Conservation (phyloP, 2,113 vertebrate genomes). For the Calyptomena viridis region DNA sequence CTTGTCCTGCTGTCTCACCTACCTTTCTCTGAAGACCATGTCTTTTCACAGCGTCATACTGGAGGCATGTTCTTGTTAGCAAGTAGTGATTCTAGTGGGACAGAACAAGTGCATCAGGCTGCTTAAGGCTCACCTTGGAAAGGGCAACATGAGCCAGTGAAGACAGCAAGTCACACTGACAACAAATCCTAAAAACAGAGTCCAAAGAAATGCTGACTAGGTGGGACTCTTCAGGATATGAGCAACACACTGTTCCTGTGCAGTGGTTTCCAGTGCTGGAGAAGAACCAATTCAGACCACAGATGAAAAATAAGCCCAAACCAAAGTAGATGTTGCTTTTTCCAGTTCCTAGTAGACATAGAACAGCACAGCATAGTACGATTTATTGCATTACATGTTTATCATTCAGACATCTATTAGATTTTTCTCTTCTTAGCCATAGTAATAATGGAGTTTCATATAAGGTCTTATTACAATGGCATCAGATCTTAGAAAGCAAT, state of each 20-base stretch:
- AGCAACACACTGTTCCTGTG: not conserved
- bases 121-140: not conserved
- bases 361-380: not conserved
- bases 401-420: not conserved
- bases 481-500: not conserved
- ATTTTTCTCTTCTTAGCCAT: not conserved
- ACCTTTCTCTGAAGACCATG: not conserved
- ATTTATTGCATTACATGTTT: not conserved
- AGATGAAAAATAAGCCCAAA: not conserved
- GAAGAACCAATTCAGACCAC: not conserved
- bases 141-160: not conserved
- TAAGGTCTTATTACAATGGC: not conserved
- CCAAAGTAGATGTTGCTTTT: not conserved
- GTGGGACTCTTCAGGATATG: not conserved
- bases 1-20: not conserved
- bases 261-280: not conserved
- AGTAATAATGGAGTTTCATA: not conserved
- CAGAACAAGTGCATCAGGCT: not conserved
- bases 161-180: not conserved
- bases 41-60: not conserved
- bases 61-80: not conserved
- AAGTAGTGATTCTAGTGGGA: not conserved
- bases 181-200: not conserved
- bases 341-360: not conserved
- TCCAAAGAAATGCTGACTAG: not conserved